Evolutionary conservation across 2,797 vertebrate species (phyloP), one percentile per base, ranked within the genome.

Genomic region (Danio tinwini): DNA sequence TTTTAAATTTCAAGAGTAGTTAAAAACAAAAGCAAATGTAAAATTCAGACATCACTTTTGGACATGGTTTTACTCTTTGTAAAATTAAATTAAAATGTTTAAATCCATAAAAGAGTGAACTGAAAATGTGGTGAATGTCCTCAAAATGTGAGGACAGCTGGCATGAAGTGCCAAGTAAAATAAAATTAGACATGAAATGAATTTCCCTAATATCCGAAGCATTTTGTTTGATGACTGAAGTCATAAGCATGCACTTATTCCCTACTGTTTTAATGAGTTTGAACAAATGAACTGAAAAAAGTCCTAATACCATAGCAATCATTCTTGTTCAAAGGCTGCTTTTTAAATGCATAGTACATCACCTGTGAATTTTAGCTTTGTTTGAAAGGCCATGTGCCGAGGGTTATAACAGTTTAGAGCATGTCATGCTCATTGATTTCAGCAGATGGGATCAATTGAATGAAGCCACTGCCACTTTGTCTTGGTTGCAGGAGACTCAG

Each of bases 351-450:
- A 47, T 58, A 47, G 42, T 58, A 12, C 6, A 19, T 49, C 14
- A 47, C 55, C 44, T 49, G 56, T 39, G 21, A 39, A 47, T 61
- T 11, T 17, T 3, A 16, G 65, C 6, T 61, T 7, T 52, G n/a
- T 62, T 61, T 73, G 11, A 72, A 17, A 47, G 58, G 19, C 5
- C 10, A 12, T 10, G 37, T 79, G 47, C 16, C 17, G 59, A 72
- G n/a, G 56, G 16, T 73, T 62, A 62, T 65, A 14, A 61, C 44
- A 55, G 12, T 76, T 65, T 42, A 80, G 40, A 65, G 56, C 16
- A 49, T 52, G 45, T 29, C 19, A 9, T 82, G 62, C 55, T 53
- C 50, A 78, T 63, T 63, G 62, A 85, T 81, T 71, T 64, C 14
- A 78, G 56, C 56, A 29, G 56, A 78, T 78, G 37, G 17, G 29